Percentiles rank a stretch among this genome's conserved stretches.
Evolutionary conservation across 2,888 invertebrate species (phyloP).

Genomic region (Drosophila trichaetosa): DNA sequence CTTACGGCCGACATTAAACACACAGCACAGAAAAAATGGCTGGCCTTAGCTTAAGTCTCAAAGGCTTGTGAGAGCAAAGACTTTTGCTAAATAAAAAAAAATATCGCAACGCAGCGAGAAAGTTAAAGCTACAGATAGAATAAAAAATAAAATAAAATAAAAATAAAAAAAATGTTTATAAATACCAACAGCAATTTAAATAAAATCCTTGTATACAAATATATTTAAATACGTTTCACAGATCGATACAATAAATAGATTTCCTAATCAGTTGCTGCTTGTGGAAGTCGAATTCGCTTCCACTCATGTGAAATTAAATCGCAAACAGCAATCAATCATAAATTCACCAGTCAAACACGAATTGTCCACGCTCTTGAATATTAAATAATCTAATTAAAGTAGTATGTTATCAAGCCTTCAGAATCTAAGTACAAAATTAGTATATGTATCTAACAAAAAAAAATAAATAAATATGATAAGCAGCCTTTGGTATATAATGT

Average conservation of each 20-base stretch:
- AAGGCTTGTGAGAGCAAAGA: background rate
- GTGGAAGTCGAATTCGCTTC: background rate
- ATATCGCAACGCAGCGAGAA: background rate
- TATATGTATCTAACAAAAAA: background rate
- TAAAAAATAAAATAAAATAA: background rate
- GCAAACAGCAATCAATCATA: conserved; percentile 35
- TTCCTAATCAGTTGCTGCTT: background rate
- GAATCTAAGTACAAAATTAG: conserved; percentile 2
- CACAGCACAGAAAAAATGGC: background rate
- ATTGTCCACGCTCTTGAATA: background rate
- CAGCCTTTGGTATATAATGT: background rate
- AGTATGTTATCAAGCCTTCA: conserved; percentile 22
- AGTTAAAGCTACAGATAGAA: background rate
- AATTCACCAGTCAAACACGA: background rate
- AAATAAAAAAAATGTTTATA: background rate
- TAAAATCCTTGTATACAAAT: background rate
- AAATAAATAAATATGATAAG: background rate
- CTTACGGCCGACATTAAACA: too few relatives aligned
- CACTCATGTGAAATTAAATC: background rate
- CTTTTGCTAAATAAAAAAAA: too few relatives aligned
- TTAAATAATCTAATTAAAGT: conserved; percentile 21
- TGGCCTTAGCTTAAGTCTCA: background rate
- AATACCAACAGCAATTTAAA: background rate
- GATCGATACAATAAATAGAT: background rate
- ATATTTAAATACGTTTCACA: background rate